Evolutionary conservation across 2,797 vertebrate genomes (phyloP).

Genomic region (Pipistrellus pygmaeus): DNA sequence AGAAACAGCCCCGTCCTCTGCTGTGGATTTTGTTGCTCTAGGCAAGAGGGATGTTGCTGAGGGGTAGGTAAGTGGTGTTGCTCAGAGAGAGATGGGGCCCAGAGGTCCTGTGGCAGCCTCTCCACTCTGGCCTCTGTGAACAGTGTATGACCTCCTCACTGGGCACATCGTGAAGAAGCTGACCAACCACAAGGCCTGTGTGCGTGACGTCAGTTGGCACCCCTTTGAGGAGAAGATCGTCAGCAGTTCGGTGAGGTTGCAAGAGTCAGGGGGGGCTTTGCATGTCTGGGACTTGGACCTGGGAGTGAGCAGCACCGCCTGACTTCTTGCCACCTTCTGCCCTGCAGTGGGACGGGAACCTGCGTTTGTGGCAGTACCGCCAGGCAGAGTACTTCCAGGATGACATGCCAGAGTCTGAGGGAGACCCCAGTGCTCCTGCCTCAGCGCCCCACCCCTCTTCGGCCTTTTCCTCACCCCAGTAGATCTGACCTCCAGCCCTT

Average conservation of each 20-base stretch:
- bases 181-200: slow-evolving; percentile 93
- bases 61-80: not conserved
- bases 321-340: slow-evolving; percentile 49
- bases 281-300: not conserved
- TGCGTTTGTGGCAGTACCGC: slow-evolving; percentile 94
- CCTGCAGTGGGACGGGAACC: slow-evolving; percentile 93
- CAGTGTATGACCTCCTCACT: slow-evolving; percentile 94
- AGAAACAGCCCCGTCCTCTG: not conserved
- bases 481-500: slow-evolving; percentile 62
- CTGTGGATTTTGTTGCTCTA: slow-evolving; percentile 2
- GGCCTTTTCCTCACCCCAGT: slow-evolving; percentile 77
- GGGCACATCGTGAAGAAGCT: slow-evolving; percentile 92
- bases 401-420: slow-evolving; percentile 88
- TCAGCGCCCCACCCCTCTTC: slow-evolving; percentile 21
- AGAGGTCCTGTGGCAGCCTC: not conserved
- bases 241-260: slow-evolving; percentile 94
- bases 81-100: not conserved
- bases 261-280: not conserved
- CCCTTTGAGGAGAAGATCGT: slow-evolving; percentile 94
- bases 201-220: slow-evolving; percentile 96
- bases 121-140: slow-evolving; percentile 30
- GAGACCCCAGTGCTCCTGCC: slow-evolving; percentile 52
- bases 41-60: not conserved
- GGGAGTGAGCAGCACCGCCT: not conserved
- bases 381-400: slow-evolving; percentile 91